These are phyloP conservation scores for Octodonta nipae DNA, from an alignment of 2,888 invertebrate genomes.

Conservation along the genomic window DNA sequence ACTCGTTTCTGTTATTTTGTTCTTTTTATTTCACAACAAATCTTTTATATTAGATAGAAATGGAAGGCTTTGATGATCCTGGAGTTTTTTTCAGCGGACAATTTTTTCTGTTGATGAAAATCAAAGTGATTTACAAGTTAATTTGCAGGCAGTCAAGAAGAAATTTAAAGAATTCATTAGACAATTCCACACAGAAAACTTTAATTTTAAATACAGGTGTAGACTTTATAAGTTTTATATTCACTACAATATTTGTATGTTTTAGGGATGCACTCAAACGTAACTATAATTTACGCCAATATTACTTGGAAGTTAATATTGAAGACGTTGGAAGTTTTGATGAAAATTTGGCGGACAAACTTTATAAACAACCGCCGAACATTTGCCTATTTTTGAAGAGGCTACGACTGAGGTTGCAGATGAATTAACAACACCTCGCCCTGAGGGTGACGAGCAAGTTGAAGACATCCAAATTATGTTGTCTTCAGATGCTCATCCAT, in stretches of 20 bases:
- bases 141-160: slow-evolving; percentile 63
- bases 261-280: slow-evolving; percentile 81
- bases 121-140: slow-evolving; percentile 47
- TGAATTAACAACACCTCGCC: slow-evolving; percentile 86
- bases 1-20: too few relatives aligned
- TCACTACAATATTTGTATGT: background rate
- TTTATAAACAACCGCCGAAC: slow-evolving; percentile 86
- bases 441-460: slow-evolving; percentile 74
- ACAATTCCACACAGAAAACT: slow-evolving; percentile 90
- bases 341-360: slow-evolving; percentile 79
- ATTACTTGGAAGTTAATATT: slow-evolving; percentile 80
- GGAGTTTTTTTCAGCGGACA: slow-evolving; percentile 86
- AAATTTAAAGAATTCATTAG: slow-evolving; percentile 91
- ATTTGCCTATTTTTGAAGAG: slow-evolving; percentile 87
- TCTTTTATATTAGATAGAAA: too few relatives aligned
- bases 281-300: slow-evolving; percentile 81
- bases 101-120: slow-evolving; percentile 62
- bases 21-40: too few relatives aligned
- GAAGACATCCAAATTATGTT: slow-evolving; percentile 88
- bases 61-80: slow-evolving; percentile 91
- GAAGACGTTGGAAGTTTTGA: slow-evolving; percentile 92
- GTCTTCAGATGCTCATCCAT: slow-evolving; percentile 69
- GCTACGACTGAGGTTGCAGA: slow-evolving; percentile 93
- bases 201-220: slow-evolving; percentile 91
- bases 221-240: background rate